Base-by-base conservation (phyloP, 2,888 invertebrate species). In the Itoplectis maculator region DNA sequence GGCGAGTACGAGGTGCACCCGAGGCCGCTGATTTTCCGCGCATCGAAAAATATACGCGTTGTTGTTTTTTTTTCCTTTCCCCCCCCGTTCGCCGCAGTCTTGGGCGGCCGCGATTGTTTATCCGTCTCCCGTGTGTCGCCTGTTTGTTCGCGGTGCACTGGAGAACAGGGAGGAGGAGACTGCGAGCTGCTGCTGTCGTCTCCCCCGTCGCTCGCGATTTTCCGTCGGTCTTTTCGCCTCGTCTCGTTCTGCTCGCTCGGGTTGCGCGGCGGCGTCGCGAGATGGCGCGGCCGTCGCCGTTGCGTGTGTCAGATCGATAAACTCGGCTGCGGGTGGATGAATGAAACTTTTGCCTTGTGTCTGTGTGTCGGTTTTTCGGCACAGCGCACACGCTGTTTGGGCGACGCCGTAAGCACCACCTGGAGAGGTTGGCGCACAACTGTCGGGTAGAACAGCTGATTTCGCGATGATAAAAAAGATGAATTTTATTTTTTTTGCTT, bases 221-320 rank as follows among this genome's bases (percentile, higher is more conserved):
- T 37, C 66, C 9, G 23, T 42, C 49, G 15, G n/a, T 59, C 23
- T 56, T 20, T 72, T 45, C 54, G n/a, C 63, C 20, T 42, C 18
- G 42, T 13, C 20, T n/a, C 20, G 20, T 11, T 8, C 2, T 40
- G 37, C 3, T 40, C 37, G 37, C 5, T 61, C 37, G 18, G n/a
- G n/a, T n/a, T n/a, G n/a, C n/a, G 13, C 13, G 42, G 40, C 23
- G 9, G 40, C 37, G n/a, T 18, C 40, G 42, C 9, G 9, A 61
- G 47, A 68, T 47, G 59, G 68, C 76, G 69, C 76, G 18, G 49
- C 40, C 15, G 13, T 3, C 76, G 76, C 59, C 45, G 37, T 59
- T 73, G 56, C 45, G 56, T 63, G 59, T 68, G 51, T 56, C 56
- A 35, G 35, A 68, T 76, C 76, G 76, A 76, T 76, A 76, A 76